These are phyloP conservation scores for Asteroscopus sphinx DNA, from an alignment of 2,888 invertebrate species.

Conservation along the genomic window DNA sequence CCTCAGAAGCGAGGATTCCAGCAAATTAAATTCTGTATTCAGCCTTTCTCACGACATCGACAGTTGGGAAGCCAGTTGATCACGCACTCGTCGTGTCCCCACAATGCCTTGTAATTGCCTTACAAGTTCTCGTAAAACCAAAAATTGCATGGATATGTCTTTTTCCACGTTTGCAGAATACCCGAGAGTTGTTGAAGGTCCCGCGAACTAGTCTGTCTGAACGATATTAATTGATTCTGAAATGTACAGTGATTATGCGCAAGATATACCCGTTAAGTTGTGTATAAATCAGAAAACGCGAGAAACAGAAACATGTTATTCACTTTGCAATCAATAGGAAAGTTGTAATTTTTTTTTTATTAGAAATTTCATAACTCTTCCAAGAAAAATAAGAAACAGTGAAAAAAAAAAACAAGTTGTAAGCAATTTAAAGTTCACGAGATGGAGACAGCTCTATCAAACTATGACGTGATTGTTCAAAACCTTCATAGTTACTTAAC, in stretches of 20 bases:
- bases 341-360: too few relatives aligned
- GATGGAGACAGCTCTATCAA: too few relatives aligned
- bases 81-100: slow-evolving; percentile 27
- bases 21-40: slow-evolving; percentile 35
- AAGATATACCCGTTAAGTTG: slow-evolving; percentile 7
- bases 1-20: slow-evolving; percentile 16
- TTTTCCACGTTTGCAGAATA: slow-evolving; percentile 21
- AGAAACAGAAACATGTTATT: slow-evolving; percentile 29
- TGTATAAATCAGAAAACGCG: slow-evolving; percentile 29
- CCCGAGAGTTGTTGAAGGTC: slow-evolving; percentile 14
- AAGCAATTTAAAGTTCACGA: too few relatives aligned
- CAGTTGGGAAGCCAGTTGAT: slow-evolving; percentile 17
- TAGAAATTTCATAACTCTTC: too few relatives aligned
- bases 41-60: slow-evolving; percentile 37
- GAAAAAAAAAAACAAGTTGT: too few relatives aligned
- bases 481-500: too few relatives aligned
- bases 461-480: too few relatives aligned
- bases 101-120: slow-evolving; percentile 46
- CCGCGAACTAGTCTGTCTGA: slow-evolving; percentile 19
- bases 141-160: slow-evolving; percentile 27
- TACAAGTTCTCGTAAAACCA: slow-evolving; percentile 34
- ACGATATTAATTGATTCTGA: slow-evolving; percentile 37
- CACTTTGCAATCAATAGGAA: slow-evolving; percentile 22
- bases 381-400: too few relatives aligned
- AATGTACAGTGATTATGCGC: slow-evolving; percentile 13